These are phyloP conservation scores for Pogonomyrmex californicus DNA, from an alignment of 1,140 invertebrate species.

Conservation along the genomic window DNA sequence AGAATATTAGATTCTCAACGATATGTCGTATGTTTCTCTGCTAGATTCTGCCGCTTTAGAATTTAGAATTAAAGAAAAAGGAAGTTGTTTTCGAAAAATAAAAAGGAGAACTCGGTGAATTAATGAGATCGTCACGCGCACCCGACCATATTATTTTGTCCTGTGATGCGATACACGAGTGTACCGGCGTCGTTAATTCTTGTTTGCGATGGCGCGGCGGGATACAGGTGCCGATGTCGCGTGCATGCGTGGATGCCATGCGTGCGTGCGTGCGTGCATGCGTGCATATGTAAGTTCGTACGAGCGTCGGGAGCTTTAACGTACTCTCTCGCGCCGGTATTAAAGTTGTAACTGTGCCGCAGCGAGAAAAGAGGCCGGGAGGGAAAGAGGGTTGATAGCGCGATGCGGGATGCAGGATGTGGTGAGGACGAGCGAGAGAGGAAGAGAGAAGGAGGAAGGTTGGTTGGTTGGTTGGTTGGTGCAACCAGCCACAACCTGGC, in stretches of 20 bases:
- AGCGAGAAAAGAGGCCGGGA: conserved; percentile 23
- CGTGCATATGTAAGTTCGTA: conserved; percentile 3
- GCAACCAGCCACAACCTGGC: conserved; percentile 45
- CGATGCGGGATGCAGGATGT: conserved; percentile 6
- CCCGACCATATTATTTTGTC: conserved; percentile 19
- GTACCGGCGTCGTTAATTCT: conserved; percentile 23
- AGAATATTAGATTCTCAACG: not conserved
- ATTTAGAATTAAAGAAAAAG: not conserved
- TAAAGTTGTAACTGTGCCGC: conserved; percentile 39
- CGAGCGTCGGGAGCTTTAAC: conserved; percentile 16
- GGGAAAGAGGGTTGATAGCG: conserved; percentile 43
- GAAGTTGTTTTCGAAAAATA: conserved; percentile 1
- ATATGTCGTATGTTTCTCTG: not conserved
- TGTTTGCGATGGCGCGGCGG: conserved; percentile 22
- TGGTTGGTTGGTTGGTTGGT: not conserved
- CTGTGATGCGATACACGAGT: conserved; percentile 15
- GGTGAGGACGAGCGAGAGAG: not conserved
- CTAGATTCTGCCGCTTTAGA: not conserved
- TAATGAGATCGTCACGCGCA: not conserved
- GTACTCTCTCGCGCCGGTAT: conserved; percentile 22
- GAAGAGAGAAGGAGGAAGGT: not conserved
- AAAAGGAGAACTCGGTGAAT: not conserved
- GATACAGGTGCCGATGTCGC: conserved; percentile 35
- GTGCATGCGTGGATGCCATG: not conserved
- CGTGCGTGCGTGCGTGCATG: not conserved